These are phyloP conservation scores for Deladenus siricidicola DNA, from an alignment of 2,888 invertebrate species.

Conservation along the genomic window DNA sequence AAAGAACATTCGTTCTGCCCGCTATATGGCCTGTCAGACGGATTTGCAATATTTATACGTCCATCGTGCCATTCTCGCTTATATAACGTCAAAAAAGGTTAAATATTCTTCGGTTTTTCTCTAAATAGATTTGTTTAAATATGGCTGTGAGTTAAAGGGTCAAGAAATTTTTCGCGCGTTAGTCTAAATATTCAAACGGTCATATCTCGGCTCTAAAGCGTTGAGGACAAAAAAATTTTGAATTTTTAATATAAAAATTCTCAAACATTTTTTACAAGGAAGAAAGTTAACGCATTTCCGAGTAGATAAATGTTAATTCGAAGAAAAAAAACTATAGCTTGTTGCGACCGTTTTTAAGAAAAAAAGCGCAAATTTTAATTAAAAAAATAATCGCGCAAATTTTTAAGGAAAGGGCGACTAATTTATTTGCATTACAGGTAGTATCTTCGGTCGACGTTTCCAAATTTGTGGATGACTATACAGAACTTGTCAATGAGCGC, in stretches of 20 bases:
- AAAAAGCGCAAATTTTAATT: too few relatives aligned
- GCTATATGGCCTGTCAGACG: constrained; percentile 40
- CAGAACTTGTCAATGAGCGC: constrained; percentile 3
- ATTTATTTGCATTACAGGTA: constrained; percentile 8
- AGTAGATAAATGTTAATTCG: too few relatives aligned
- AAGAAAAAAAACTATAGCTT: too few relatives aligned
- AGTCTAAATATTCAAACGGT: too few relatives aligned
- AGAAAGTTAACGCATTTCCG: too few relatives aligned
- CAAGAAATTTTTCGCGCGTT: too few relatives aligned
- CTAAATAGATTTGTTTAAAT: neutral
- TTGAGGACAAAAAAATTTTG: too few relatives aligned
- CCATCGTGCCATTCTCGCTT: constrained; percentile 33
- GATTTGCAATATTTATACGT: constrained; percentile 44
- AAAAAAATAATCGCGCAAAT: neutral
- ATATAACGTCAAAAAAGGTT: constrained; percentile 25
- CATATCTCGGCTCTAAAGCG: too few relatives aligned
- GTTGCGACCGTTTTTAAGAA: too few relatives aligned
- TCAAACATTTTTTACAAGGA: too few relatives aligned
- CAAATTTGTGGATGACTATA: constrained; percentile 13
- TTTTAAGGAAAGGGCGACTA: neutral
- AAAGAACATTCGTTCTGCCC: constrained; percentile 29
- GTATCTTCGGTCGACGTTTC: constrained; percentile 3
- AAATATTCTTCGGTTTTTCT: neutral
- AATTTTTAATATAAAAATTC: too few relatives aligned
- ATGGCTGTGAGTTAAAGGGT: neutral